Evolutionary conservation across 2,797 vertebrate species (phyloP).

Genomic region (Acrocephalus scirpaceus): DNA sequence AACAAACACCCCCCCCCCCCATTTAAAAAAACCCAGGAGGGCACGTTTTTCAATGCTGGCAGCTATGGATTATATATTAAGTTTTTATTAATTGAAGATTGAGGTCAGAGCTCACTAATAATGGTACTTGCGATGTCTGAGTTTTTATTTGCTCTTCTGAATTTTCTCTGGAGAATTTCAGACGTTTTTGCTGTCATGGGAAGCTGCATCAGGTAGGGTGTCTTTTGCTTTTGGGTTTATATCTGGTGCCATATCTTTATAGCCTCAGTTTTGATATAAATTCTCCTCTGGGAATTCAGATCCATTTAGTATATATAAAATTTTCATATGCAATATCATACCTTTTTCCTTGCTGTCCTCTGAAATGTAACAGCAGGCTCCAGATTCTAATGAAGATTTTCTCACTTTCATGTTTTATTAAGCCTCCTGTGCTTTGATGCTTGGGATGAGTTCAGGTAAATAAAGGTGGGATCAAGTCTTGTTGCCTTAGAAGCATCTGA

Average conservation of each 20-base stretch:
- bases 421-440: not conserved
- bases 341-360: not conserved
- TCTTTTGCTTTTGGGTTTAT: not conserved
- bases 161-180: not conserved
- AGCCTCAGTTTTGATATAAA: constrained; percentile 4
- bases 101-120: not conserved
- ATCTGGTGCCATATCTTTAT: constrained; percentile 18
- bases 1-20: too few species aligned
- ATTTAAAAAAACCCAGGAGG: not conserved
- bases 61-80: not conserved
- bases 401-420: constrained; percentile 36
- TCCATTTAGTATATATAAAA: constrained; percentile 34
- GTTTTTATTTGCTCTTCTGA: not conserved
- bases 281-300: constrained; percentile 44
- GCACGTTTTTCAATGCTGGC: not conserved
- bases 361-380: not conserved
- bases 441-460: not conserved
- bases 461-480: not conserved
- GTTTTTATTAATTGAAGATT: constrained; percentile 28
- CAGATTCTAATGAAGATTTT: constrained; percentile 10
- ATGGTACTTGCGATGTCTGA: not conserved
- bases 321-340: not conserved
- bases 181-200: not conserved
- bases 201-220: not conserved
- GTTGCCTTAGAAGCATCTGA: not conserved